Percentiles rank a stretch among this genome's conserved stretches.
These are phyloP conservation scores for Ophion obscuratus DNA, from an alignment of 2,888 invertebrate species.

Conservation along the genomic window DNA sequence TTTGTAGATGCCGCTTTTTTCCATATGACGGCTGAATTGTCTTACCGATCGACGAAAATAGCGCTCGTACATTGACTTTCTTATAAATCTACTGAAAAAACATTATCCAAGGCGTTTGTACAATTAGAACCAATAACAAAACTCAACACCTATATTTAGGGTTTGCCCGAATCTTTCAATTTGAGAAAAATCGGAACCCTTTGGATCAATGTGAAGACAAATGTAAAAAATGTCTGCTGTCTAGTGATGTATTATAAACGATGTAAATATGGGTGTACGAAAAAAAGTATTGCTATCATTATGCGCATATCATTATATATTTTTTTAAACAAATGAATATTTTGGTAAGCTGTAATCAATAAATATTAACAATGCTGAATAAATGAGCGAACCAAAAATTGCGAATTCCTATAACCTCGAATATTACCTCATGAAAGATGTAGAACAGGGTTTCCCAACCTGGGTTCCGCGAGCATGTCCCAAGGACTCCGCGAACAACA, in stretches of 20 bases:
- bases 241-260: not conserved
- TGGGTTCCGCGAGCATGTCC: too few species aligned
- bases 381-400: not conserved
- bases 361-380: not conserved
- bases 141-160: not conserved
- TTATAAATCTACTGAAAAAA: too few species aligned
- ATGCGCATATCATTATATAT: not conserved
- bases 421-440: not conserved
- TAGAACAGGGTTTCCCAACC: not conserved
- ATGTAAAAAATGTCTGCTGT: not conserved
- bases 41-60: too few species aligned
- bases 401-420: not conserved
- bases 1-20: too few species aligned
- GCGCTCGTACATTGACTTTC: too few species aligned
- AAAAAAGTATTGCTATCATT: not conserved
- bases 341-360: not conserved
- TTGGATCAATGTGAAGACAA: not conserved
- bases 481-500: too few species aligned
- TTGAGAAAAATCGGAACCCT: not conserved
- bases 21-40: too few species aligned
- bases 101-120: not conserved
- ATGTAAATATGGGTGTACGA: not conserved
- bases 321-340: slow-evolving; percentile 13
- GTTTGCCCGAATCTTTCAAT: not conserved
- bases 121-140: not conserved